phyloP scores from a whole-genome alignment of 1,140 invertebrate species.

The Kradibia gibbosae region DNA sequence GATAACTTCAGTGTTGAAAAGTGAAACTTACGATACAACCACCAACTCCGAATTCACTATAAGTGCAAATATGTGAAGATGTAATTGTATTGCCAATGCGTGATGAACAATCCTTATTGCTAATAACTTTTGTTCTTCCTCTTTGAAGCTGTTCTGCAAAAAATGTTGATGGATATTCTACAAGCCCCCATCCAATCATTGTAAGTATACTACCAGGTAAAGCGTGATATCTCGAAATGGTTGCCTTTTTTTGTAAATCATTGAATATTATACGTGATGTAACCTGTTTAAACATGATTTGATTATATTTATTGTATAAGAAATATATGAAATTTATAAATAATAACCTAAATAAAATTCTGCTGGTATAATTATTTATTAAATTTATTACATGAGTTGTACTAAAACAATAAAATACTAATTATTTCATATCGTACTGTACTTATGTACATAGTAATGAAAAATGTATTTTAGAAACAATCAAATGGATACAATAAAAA shows the following conservation, averaged over 20 bases:
- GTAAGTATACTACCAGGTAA: too few species aligned
- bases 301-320: too few species aligned
- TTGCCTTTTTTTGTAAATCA: not conserved
- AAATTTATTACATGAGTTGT: too few species aligned
- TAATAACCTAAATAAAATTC: too few species aligned
- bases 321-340: too few species aligned
- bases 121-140: not conserved
- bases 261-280: not conserved
- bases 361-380: too few species aligned
- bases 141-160: not conserved
- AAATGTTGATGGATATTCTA: constrained; percentile 7
- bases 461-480: too few species aligned
- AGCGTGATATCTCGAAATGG: not conserved
- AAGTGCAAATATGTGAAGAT: not conserved
- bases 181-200: not conserved
- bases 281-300: not conserved
- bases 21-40: constrained; percentile 4
- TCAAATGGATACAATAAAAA: too few species aligned
- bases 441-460: too few species aligned
- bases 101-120: not conserved
- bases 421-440: too few species aligned
- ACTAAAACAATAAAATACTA: too few species aligned
- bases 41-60: not conserved
- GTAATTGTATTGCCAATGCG: not conserved
- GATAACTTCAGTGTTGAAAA: not conserved